Percentiles rank a stretch among this genome's conserved stretches.
phyloP scores from a whole-genome alignment of 1,140 invertebrate species.

The Mercenaria mercenaria region DNA sequence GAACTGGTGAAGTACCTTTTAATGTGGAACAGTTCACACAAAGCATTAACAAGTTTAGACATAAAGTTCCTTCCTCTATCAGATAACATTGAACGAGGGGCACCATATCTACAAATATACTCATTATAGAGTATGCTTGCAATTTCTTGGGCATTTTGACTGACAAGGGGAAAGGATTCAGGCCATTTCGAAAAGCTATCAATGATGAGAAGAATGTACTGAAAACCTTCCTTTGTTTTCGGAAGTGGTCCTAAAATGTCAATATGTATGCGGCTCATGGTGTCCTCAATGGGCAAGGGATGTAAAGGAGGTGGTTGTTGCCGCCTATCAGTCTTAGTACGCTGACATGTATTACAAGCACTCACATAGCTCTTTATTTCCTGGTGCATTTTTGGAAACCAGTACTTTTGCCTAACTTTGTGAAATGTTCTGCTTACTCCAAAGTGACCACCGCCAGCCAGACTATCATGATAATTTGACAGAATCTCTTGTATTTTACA shows the following conservation, averaged over 20 bases:
- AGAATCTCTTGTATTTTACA: constrained; percentile 4
- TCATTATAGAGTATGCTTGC: constrained; percentile 38
- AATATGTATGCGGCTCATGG: constrained; percentile 15
- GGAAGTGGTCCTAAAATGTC: constrained; percentile 28
- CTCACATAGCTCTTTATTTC: constrained; percentile 16
- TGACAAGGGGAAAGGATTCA: neutral
- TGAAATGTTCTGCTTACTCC: neutral
- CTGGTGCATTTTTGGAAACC: constrained; percentile 9
- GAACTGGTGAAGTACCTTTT: constrained; percentile 67
- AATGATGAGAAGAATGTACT: neutral
- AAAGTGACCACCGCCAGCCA: constrained; percentile 47
- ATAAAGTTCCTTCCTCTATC: constrained; percentile 53
- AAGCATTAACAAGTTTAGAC: constrained; percentile 16
- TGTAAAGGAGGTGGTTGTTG: neutral
- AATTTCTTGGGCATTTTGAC: constrained; percentile 18
- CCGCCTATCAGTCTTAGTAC: neutral
- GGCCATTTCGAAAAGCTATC: constrained; percentile 43
- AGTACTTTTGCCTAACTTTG: constrained; percentile 28
- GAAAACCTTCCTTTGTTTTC: neutral
- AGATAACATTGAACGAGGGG: neutral
- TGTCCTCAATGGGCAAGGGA: constrained; percentile 15
- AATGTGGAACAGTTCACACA: constrained; percentile 66
- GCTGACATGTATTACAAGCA: constrained; percentile 31
- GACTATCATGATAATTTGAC: constrained; percentile 16
- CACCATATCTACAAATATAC: constrained; percentile 33